Percentiles rank a stretch among this genome's conserved stretches.
These are phyloP conservation scores for Progne subis DNA, from an alignment of 2,113 vertebrate species.

Conservation along the genomic window DNA sequence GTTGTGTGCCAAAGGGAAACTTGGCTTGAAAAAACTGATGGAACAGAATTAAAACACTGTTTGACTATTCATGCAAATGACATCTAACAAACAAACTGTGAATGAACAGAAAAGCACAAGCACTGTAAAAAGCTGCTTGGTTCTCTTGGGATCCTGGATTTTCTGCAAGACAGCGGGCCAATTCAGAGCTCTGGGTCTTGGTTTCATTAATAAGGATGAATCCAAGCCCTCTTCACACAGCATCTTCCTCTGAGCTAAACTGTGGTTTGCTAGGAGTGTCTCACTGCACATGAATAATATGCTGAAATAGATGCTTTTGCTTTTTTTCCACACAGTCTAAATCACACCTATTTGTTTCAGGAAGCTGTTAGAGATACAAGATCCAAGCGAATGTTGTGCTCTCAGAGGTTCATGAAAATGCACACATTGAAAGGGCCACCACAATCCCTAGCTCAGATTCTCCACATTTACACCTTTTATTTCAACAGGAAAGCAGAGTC, in stretches of 20 bases:
- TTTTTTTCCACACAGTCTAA: background rate
- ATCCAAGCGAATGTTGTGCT: background rate
- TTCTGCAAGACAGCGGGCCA: conserved; percentile 5
- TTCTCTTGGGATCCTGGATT: conserved; percentile 8
- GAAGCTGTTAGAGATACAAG: background rate
- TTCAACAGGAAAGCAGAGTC: background rate
- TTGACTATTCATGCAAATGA: conserved; percentile 53
- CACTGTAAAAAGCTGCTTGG: background rate
- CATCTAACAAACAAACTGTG: conserved; percentile 57
- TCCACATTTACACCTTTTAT: background rate
- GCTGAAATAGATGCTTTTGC: background rate
- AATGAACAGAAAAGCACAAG: conserved; percentile 26
- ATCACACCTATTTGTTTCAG: background rate
- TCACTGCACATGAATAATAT: background rate
- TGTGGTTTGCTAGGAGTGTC: background rate
- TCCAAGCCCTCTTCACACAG: background rate
- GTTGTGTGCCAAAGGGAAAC: conserved; percentile 26
- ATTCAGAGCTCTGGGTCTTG: conserved; percentile 26
- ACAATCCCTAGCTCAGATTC: background rate
- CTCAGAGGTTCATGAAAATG: background rate
- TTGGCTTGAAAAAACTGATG: background rate
- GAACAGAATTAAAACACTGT: conserved; percentile 28
- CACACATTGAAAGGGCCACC: background rate
- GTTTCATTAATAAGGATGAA: conserved; percentile 5
- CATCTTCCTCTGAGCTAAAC: background rate